phyloP scores from a whole-genome alignment of 2,113 vertebrate species.

The Tympanuchus pallidicinctus region DNA sequence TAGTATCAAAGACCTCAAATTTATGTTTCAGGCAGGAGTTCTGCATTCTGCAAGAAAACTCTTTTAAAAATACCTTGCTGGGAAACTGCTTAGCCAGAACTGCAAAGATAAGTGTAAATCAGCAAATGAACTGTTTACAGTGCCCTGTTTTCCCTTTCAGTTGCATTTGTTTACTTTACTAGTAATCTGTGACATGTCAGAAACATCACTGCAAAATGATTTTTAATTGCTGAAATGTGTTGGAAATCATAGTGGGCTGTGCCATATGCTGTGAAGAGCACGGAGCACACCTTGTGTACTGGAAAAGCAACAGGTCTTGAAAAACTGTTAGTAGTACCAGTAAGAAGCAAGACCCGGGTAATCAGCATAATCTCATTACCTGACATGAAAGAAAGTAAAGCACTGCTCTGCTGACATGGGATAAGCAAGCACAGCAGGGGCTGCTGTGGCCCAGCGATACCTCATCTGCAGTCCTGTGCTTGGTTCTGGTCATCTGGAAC shows the following conservation, averaged over 20 bases:
- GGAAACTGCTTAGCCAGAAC: neutral
- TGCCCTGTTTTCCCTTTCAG: neutral
- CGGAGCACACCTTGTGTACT: neutral
- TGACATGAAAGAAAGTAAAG: neutral
- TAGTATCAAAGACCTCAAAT: neutral
- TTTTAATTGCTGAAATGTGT: neutral
- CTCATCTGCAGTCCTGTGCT: neutral
- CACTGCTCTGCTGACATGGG: neutral
- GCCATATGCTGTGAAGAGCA: neutral
- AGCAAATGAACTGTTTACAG: neutral
- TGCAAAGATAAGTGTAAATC: neutral
- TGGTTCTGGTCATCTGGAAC: neutral
- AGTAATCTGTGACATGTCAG: neutral
- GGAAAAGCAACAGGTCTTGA: neutral
- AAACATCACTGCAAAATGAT: neutral
- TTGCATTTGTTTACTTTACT: neutral
- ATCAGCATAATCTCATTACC: neutral
- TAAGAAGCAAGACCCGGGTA: neutral
- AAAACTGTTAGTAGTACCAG: neutral
- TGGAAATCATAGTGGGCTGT: neutral
- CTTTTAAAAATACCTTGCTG: neutral
- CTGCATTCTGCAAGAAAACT: neutral
- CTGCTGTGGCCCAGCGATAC: neutral
- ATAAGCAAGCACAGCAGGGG: neutral
- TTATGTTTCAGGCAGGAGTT: neutral